These are phyloP conservation scores for Dynastes grantii DNA, from an alignment of 2,888 invertebrate species.

Conservation along the genomic window DNA sequence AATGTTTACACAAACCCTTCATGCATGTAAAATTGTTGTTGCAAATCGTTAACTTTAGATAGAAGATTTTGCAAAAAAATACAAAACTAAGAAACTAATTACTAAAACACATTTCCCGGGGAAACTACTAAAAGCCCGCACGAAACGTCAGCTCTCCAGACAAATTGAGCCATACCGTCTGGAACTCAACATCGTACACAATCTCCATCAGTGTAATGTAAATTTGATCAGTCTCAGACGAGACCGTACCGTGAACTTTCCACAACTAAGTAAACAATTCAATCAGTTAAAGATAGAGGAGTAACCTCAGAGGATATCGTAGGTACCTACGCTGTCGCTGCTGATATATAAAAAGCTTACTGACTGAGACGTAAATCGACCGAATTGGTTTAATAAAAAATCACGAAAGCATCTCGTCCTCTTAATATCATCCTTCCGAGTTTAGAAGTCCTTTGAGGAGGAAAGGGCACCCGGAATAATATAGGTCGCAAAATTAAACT, in stretches of 20 bases:
- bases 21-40: too few relatives aligned
- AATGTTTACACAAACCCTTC: too few relatives aligned
- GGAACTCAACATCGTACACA: neutral
- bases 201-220: conserved; percentile 29
- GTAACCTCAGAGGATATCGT: neutral
- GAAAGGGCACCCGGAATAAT: conserved; percentile 15
- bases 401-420: conserved; percentile 19
- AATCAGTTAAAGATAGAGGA: conserved; percentile 22
- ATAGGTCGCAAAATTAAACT: conserved; percentile 34
- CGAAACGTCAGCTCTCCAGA: conserved; percentile 15
- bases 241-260: conserved; percentile 18
- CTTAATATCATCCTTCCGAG: conserved; percentile 24
- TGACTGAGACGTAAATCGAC: conserved; percentile 22
- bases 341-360: conserved; percentile 15
- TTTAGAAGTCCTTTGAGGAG: conserved; percentile 8
- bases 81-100: neutral
- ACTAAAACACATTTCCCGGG: neutral
- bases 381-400: conserved; percentile 43
- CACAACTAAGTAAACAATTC: conserved; percentile 25
- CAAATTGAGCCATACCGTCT: conserved; percentile 15
- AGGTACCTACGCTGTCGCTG: neutral
- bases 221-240: conserved; percentile 37
- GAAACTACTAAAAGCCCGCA: conserved; percentile 1
- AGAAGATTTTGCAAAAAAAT: too few relatives aligned
- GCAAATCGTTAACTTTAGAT: too few relatives aligned